Conservation (phyloP, 2,797 vertebrate species). For the Danio jaintianensis region DNA sequence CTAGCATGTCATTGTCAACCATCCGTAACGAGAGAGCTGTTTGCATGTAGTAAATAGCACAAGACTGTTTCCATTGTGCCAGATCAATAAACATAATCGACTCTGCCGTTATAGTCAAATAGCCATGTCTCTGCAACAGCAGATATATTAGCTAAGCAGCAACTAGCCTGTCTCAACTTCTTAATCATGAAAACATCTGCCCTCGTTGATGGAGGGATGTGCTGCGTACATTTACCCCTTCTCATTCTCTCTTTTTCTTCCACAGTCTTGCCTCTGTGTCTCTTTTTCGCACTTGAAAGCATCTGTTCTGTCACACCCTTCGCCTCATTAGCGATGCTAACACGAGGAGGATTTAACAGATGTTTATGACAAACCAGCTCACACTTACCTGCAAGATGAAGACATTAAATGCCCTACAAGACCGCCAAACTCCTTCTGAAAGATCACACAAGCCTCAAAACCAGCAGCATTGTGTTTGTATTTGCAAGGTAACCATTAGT, state of each 20-base stretch:
- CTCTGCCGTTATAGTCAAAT: conserved; percentile 49
- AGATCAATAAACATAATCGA: conserved; percentile 54
- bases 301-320: conserved; percentile 53
- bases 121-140: conserved; percentile 50
- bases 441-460: conserved; percentile 20
- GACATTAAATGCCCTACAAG: conserved; percentile 35
- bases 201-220: conserved; percentile 27
- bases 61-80: conserved; percentile 16
- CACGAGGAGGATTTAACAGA: conserved; percentile 54
- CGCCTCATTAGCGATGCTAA: conserved; percentile 51
- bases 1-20: conserved; percentile 11
- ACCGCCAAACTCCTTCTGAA: conserved; percentile 1
- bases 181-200: conserved; percentile 62
- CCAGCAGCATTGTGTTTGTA: conserved; percentile 12
- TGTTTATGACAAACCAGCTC: conserved; percentile 54
- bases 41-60: conserved; percentile 43
- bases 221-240: conserved; percentile 19
- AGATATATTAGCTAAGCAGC: conserved; percentile 49
- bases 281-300: conserved; percentile 29
- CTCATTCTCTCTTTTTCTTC: conserved; percentile 36
- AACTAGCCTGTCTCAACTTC: conserved; percentile 44
- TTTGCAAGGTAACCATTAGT: conserved; percentile 39
- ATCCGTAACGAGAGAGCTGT: conserved; percentile 1
- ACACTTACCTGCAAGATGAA: conserved; percentile 57
- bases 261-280: conserved; percentile 30